Conservation (phyloP, 2,888 invertebrate species). For the Platycheirus albimanus region DNA sequence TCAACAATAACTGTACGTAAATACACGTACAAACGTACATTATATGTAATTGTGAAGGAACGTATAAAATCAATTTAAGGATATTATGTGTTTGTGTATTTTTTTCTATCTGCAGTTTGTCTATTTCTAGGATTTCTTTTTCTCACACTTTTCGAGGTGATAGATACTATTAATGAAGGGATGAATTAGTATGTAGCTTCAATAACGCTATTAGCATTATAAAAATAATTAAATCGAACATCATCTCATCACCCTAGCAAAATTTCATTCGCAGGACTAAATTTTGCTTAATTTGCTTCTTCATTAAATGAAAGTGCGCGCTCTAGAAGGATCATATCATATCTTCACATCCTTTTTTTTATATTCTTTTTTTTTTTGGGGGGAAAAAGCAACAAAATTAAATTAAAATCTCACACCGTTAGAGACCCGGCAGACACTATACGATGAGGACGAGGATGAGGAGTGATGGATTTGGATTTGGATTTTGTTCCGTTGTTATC, state of each 20-base stretch:
- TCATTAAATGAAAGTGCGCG: conserved; percentile 28
- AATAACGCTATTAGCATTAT: background rate
- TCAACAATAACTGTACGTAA: background rate
- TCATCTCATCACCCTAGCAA: conserved; percentile 8
- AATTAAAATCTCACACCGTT: conserved; percentile 71
- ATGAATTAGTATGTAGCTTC: conserved; percentile 21
- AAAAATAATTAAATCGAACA: conserved; percentile 60
- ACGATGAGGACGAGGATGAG: background rate
- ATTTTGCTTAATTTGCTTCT: conserved; percentile 55
- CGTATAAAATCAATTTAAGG: background rate
- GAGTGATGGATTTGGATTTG: conserved; percentile 70
- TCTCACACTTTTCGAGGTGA: too few species aligned
- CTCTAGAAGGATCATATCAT: conserved; percentile 37
- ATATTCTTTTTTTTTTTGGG: too few species aligned
- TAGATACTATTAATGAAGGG: conserved; percentile 56
- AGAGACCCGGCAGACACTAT: background rate
- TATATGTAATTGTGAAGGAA: background rate
- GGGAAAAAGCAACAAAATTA: conserved; percentile 43
- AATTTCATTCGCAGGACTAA: conserved; percentile 60
- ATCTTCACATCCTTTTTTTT: conserved; percentile 32
- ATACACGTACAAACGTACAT: too few species aligned
- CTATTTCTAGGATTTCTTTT: too few species aligned
- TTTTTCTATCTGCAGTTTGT: background rate
- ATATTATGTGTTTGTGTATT: background rate
- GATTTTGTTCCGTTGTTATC: conserved; percentile 67